Base-by-base conservation (phyloP, 2,888 invertebrate genomes). In the Dynastes maya region DNA sequence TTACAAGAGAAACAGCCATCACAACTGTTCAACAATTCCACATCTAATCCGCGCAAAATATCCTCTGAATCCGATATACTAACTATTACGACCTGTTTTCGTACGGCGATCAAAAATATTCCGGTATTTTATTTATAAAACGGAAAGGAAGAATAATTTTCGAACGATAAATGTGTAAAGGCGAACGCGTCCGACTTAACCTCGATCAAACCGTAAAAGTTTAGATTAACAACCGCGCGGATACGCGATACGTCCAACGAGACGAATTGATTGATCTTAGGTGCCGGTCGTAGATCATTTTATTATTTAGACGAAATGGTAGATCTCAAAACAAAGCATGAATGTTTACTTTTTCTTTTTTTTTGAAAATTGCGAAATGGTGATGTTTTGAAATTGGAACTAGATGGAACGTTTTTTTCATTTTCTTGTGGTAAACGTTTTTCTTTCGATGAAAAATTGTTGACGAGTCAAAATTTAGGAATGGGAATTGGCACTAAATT, bases 291-390 rank as follows among this genome's bases (percentile, higher is more conserved):
- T 74, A 72, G 72, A 72, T 72, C 55, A 74, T 74, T 61, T 74
- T 74, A 61, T 74, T 74, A 61, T 74, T 74, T 63, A 74, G 22
- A 40, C 61, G 61, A 74, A 74, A 74, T 61, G 40, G 72, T 13
- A 40, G 45, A 74, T 68, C 27, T 68, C 51, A 68, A 51, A 68
- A 68, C 51, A 68, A 29, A 68, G 51, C 27, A 68, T 68, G 45
- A 49, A 68, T 68, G 68, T 51, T 68, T 51, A 11, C 11, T 29
- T 68, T 51, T 68, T 53, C 29, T 2, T 55, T n/a, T 16, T 55
- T 22, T 55, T 55, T 13, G n/a, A 55, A 13, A 55, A 6, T n/a
- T 16, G 22, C 55, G 55, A 55, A 55, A 22, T 16, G 6, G 22
- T 22, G 11, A 53, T 13, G 55, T 55, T 55, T n/a, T 22, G 55